Percentiles rank a stretch among this genome's conserved stretches.
phyloP scores from a whole-genome alignment of 2,888 invertebrate genomes.

The Chrysotoxum bicinctum region DNA sequence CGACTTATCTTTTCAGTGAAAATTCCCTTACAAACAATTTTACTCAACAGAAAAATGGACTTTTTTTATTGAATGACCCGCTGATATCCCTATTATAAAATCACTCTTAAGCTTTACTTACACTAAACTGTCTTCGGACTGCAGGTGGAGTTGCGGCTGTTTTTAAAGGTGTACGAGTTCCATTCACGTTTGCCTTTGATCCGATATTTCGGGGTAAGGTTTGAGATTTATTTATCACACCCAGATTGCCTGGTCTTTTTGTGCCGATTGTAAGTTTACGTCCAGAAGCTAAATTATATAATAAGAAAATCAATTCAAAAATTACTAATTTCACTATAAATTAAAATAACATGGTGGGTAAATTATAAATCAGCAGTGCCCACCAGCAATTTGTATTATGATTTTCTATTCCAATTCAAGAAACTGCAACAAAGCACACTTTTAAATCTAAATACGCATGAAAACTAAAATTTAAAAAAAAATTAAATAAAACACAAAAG shows the following conservation, averaged over 20 bases:
- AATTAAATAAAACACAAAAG: background rate
- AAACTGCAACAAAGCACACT: conserved; percentile 26
- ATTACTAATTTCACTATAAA: background rate
- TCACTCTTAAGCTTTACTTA: conserved; percentile 75
- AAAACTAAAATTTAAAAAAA: conserved; percentile 25
- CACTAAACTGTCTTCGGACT: conserved; percentile 91
- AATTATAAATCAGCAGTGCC: conserved; percentile 38
- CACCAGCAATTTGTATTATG: conserved; percentile 22
- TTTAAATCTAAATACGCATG: conserved; percentile 32
- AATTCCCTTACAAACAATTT: too few species aligned
- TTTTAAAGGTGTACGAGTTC: conserved; percentile 84
- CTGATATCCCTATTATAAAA: too few species aligned
- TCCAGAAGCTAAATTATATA: conserved; percentile 86
- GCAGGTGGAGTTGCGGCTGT: conserved; percentile 92
- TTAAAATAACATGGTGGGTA: conserved; percentile 18
- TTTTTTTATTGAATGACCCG: too few species aligned
- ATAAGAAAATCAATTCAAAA: background rate
- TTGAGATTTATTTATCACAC: conserved; percentile 90
- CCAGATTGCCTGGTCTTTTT: conserved; percentile 86
- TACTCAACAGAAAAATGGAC: too few species aligned
- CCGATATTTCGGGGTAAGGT: conserved; percentile 94
- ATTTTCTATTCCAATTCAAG: background rate
- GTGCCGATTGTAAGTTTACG: conserved; percentile 90
- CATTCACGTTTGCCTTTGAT: conserved; percentile 81
- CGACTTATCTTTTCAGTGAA: too few species aligned